Evolutionary conservation across 2,888 invertebrate genomes (phyloP).

Genomic region (Phrixothrix hirtus): DNA sequence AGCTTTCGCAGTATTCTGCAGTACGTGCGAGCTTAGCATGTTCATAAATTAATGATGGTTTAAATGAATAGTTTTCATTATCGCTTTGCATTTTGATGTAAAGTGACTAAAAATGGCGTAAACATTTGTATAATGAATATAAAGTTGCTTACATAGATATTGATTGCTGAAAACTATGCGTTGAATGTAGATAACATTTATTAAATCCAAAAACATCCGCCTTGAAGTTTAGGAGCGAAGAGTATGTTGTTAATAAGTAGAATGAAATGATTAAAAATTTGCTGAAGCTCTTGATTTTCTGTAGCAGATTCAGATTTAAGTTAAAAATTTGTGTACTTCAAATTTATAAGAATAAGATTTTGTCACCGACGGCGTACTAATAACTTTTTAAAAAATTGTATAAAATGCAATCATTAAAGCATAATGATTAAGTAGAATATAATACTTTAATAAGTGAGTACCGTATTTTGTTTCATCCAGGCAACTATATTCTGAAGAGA

Average conservation of each 20-base stretch:
- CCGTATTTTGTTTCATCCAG: slow-evolving; percentile 24
- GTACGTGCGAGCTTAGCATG: too few species aligned
- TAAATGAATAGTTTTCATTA: too few species aligned
- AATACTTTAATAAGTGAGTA: background rate
- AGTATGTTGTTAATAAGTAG: slow-evolving; percentile 43
- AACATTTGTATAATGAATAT: too few species aligned
- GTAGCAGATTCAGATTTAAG: slow-evolving; percentile 34
- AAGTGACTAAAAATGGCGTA: too few species aligned
- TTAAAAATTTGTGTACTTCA: too few species aligned
- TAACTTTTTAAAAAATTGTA: too few species aligned
- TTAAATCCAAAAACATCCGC: slow-evolving; percentile 46
- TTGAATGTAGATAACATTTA: slow-evolving; percentile 47
- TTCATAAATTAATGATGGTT: too few species aligned
- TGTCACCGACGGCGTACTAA: too few species aligned
- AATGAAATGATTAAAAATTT: slow-evolving; percentile 46
- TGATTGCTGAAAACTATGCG: slow-evolving; percentile 45
- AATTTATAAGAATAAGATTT: too few species aligned
- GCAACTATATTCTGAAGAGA: slow-evolving; percentile 22
- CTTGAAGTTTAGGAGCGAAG: slow-evolving; percentile 38
- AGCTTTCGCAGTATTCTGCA: too few species aligned
- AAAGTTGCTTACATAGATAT: slow-evolving; percentile 37
- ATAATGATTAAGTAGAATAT: background rate
- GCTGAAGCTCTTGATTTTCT: slow-evolving; percentile 35
- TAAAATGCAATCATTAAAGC: background rate
- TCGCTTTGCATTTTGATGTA: too few species aligned